Base-by-base conservation (phyloP, 2,113 vertebrate species). In the Hemicordylus capensis region DNA sequence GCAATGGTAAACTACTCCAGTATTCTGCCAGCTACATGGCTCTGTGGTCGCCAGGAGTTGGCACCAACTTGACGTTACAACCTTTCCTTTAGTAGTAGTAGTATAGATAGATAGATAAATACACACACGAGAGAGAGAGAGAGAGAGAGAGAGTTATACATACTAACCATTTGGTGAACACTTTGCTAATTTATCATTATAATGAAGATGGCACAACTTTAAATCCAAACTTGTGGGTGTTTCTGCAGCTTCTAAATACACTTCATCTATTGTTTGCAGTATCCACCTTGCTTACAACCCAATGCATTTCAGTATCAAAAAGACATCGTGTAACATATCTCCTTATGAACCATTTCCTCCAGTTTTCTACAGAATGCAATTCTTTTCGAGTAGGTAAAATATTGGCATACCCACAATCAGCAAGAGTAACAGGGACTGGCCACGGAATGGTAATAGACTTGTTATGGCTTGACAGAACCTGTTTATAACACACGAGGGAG, bases 381-480 rank as follows among this genome's bases (percentile, higher is more conserved):
- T 92, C 91, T 28, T 89, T 44, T 73, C 84, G 92, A 89, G 70
- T 81, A 48, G 54, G 61, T 75, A 90, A 58, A 74, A 76, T 90
- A 89, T 84, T 87, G 89, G 82, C 92, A 93, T 73, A 0, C 89
- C 84, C 67, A 6, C 42, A 19, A 44, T 31, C 6, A 82, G 76
- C 90, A 86, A 93, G 89, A 51, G 42, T 67, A 76, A 3, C 69
- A 87, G 54, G 59, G 87, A 22, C 80, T 34, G 83, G 88, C 86
- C 91, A 90, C 94, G 93, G 77, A 94, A 93, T 76, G 58, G 67
- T 76, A 89, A 95, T 90, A 66, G 92, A 95, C 87, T 90, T 90
- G 87, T 94, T 92, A 83, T 6, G 56, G 61, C 81, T 88, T 92
- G 90, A 93, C 93, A 94, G 89, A 86, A 20, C 77, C 77, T 74